Evolutionary conservation across 2,888 invertebrate genomes (phyloP), one percentile per base, ranked within the genome.

Genomic region (Oithona nana): DNA sequence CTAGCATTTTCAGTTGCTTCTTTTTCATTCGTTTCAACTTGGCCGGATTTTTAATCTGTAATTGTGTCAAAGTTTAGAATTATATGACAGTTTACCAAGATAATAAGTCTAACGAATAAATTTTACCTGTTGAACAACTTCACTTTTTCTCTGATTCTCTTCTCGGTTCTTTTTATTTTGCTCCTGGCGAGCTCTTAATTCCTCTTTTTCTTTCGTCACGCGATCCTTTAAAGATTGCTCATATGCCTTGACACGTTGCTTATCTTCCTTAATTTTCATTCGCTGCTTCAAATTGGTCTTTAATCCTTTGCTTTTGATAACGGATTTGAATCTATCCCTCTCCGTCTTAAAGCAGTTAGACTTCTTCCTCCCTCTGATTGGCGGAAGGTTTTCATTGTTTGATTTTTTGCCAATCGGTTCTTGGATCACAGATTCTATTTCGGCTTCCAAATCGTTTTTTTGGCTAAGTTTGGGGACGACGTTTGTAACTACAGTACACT

Each of bases 341-440:
- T 50, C 49, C n/a, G 20, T 59, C 59, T 50, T 50, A 49, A 59
- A 59, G 49, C 59, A 50, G 24, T 50, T 50, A 6, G 59, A 59
- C 28, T 49, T 59, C 22, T 50, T 50, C 20, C 24, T 24, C n/a
- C 49, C 49, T 29, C 50, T 59, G 8, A 39, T 39, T 16, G 39
- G n/a, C n/a, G n/a, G n/a, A n/a, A n/a, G n/a, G n/a, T n/a, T n/a
- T n/a, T n/a, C n/a, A n/a, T n/a, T n/a, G n/a, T n/a, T n/a, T n/a
- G n/a, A n/a, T n/a, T n/a, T n/a, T n/a, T n/a, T n/a, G n/a, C n/a
- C n/a, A n/a, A n/a, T n/a, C n/a, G n/a, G n/a, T n/a, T n/a, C n/a
- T n/a, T n/a, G n/a, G n/a, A n/a, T n/a, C n/a, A n/a, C n/a, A n/a
- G n/a, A n/a, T n/a, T n/a, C n/a, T n/a, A n/a, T n/a, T n/a, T n/a